Evolutionary conservation across 2,797 vertebrate genomes (phyloP).

Genomic region (Siniperca obscura): DNA sequence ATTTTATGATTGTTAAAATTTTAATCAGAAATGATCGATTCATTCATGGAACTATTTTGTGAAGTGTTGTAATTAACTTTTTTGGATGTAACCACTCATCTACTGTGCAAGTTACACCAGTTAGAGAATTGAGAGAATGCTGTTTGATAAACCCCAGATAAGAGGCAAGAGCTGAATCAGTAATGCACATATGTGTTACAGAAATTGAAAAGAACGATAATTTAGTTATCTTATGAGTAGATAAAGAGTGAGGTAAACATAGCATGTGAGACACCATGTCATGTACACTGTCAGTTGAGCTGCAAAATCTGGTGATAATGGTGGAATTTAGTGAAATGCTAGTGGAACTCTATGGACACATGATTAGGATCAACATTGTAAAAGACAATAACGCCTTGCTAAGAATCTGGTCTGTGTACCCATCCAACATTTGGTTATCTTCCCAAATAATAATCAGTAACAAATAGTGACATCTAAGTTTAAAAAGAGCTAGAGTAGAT

Average conservation of each 20-base stretch:
- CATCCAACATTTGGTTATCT: conserved; percentile 4
- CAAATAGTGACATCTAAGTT: not conserved
- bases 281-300: not conserved
- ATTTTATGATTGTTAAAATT: conserved; percentile 28
- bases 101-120: not conserved
- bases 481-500: not conserved
- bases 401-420: not conserved
- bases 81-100: not conserved
- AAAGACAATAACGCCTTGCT: not conserved
- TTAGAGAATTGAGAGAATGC: not conserved
- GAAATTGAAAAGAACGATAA: not conserved
- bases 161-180: not conserved
- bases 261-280: not conserved
- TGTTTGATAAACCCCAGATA: not conserved
- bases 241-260: not conserved
- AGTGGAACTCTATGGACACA: not conserved
- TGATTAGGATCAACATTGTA: conserved; percentile 1
- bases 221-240: not conserved
- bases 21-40: conserved; percentile 16
- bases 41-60: not conserved
- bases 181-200: not conserved
- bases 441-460: not conserved
- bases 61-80: not conserved
- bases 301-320: conserved; percentile 8
- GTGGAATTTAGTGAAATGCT: not conserved